A percentile compares a stretch with the other conserved stretches of the same genome.
Evolutionary conservation across 2,888 invertebrate species (phyloP).

Genomic region (Eilema caniola): DNA sequence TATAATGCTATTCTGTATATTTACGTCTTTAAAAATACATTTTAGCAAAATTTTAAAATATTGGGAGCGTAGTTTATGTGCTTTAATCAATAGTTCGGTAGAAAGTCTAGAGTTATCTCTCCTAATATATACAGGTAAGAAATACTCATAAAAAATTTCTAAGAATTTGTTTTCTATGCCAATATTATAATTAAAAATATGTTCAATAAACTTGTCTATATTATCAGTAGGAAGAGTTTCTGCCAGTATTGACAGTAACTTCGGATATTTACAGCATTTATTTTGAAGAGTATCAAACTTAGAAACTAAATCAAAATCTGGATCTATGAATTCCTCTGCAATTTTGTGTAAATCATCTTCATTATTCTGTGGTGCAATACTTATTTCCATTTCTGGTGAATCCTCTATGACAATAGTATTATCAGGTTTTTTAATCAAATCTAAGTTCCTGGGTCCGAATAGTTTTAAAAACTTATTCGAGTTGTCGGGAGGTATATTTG

Average conservation of each 20-base stretch:
- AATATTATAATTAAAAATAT: conserved; percentile 53
- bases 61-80: conserved; percentile 47
- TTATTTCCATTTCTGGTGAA: conserved; percentile 13
- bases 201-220: conserved; percentile 60
- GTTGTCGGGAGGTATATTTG: conserved; percentile 36
- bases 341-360: conserved; percentile 25
- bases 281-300: conserved; percentile 53
- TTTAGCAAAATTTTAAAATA: conserved; percentile 57
- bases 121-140: conserved; percentile 62
- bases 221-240: conserved; percentile 50
- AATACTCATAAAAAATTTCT: conserved; percentile 50
- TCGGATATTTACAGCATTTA: conserved; percentile 54
- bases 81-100: conserved; percentile 64
- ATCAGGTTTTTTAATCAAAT: conserved; percentile 24
- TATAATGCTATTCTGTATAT: conserved; percentile 59
- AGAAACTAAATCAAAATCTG: conserved; percentile 52
- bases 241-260: conserved; percentile 55
- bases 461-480: conserved; percentile 62
- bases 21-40: conserved; percentile 57
- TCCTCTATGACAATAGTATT: conserved; percentile 26
- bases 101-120: conserved; percentile 57
- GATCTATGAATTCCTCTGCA: conserved; percentile 55
- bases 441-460: conserved; percentile 51
- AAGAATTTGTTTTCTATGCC: conserved; percentile 50
- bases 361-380: conserved; percentile 10